Percentiles rank a stretch among this genome's conserved stretches.
Evolutionary conservation across 2,888 invertebrate species (phyloP).

Genomic region (Sphaerophoria rueppellii): DNA sequence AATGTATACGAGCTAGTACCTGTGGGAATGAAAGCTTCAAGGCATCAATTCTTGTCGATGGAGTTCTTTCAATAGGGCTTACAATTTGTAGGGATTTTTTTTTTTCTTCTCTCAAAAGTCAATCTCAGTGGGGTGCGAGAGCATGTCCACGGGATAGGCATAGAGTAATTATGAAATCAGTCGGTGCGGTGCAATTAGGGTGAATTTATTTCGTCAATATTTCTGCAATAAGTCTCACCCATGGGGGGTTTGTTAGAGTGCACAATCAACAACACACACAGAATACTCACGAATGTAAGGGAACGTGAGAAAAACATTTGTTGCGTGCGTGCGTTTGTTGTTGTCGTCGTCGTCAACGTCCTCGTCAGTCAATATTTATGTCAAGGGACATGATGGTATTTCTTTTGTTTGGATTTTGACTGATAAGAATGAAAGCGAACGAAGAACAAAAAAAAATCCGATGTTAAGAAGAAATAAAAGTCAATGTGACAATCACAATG

Average conservation of each 20-base stretch:
- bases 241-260: conserved; percentile 56
- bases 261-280: no score
- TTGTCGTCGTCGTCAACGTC: no score
- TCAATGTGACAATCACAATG: conserved; percentile 14
- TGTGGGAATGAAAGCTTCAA: conserved; percentile 58
- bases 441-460: neutral
- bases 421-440: conserved; percentile 2
- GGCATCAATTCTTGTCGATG: neutral
- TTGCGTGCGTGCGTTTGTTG: conserved; percentile 23
- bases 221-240: conserved; percentile 62
- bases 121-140: conserved; percentile 57
- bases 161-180: conserved; percentile 68
- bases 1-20: neutral
- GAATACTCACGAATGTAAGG: neutral
- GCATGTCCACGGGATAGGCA: conserved; percentile 45
- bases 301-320: conserved; percentile 70
- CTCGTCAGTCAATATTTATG: conserved; percentile 33
- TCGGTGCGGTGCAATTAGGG: conserved; percentile 53
- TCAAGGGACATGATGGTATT: conserved; percentile 2
- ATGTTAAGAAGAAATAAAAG: conserved; percentile 23
- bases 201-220: conserved; percentile 40
- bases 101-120: conserved; percentile 54
- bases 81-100: conserved; percentile 43
- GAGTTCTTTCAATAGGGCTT: no score
- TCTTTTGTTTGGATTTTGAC: conserved; percentile 12